phyloP scores from a whole-genome alignment of 1,140 invertebrate species.

The Ceratoteleas bidentatus region DNA sequence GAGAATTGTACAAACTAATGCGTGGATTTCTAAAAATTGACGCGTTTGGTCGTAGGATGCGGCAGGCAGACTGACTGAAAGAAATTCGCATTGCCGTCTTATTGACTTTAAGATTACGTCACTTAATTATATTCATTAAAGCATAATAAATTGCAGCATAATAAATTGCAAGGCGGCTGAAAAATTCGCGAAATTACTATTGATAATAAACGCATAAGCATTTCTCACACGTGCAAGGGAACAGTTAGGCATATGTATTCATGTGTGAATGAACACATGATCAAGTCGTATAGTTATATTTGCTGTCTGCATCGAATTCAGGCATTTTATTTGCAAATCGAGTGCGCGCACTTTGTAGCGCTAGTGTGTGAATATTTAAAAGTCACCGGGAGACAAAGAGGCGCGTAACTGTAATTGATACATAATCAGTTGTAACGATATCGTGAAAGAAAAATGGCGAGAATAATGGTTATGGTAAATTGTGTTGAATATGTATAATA shows the following conservation, averaged over 20 bases:
- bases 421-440: slow-evolving; percentile 21
- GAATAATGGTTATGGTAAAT: slow-evolving; percentile 16
- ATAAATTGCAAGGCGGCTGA: slow-evolving; percentile 1
- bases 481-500: slow-evolving; percentile 25
- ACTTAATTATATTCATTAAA: neutral
- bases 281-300: slow-evolving; percentile 14
- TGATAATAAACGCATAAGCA: slow-evolving; percentile 5
- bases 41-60: no score
- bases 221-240: slow-evolving; percentile 11
- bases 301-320: slow-evolving; percentile 16
- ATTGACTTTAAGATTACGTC: neutral
- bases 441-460: slow-evolving; percentile 12
- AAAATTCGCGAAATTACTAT: slow-evolving; percentile 7
- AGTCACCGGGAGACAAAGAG: neutral
- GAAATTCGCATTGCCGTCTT: neutral
- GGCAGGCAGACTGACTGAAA: no score
- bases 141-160: neutral
- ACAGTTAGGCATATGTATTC: slow-evolving; percentile 3
- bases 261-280: slow-evolving; percentile 20
- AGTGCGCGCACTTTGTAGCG: neutral
- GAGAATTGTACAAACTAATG: neutral
- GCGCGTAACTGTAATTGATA: slow-evolving; percentile 24
- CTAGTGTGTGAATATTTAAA: slow-evolving; percentile 21
- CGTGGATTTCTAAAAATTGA: neutral
- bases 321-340: slow-evolving; percentile 23